Percentiles rank a stretch among this genome's conserved stretches.
Conservation (phyloP, 2,888 invertebrate species). For the Ornithoptera alexandrae region DNA sequence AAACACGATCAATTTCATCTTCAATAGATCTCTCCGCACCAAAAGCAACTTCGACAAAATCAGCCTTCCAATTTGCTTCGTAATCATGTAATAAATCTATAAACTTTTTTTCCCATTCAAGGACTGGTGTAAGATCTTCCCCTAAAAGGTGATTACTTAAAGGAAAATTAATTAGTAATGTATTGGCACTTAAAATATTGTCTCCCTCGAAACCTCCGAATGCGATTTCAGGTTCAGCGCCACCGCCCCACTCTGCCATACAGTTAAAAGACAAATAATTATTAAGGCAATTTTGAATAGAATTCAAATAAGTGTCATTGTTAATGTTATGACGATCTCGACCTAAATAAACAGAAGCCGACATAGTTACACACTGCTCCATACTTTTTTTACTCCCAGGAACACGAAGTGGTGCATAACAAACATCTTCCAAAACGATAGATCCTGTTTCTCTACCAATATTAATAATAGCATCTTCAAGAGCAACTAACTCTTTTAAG, state of each 20-base stretch:
- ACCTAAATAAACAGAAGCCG: constrained; percentile 89
- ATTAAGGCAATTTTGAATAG: constrained; percentile 65
- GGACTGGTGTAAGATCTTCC: constrained; percentile 78
- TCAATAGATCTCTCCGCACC: constrained; percentile 92
- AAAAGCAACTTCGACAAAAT: constrained; percentile 85
- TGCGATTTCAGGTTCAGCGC: constrained; percentile 90
- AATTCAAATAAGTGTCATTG: constrained; percentile 59
- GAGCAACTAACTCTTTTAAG: constrained; percentile 83
- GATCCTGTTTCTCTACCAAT: constrained; percentile 79
- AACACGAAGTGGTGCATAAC: constrained; percentile 89
- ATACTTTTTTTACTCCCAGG: constrained; percentile 78
- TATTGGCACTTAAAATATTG: constrained; percentile 67
- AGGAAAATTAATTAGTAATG: constrained; percentile 88
- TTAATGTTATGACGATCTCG: constrained; percentile 77
- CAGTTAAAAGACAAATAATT: constrained; percentile 78
- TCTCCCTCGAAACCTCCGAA: constrained; percentile 86
- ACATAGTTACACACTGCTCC: constrained; percentile 89
- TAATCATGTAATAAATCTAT: constrained; percentile 83
- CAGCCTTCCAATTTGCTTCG: constrained; percentile 68
- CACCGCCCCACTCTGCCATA: constrained; percentile 92
- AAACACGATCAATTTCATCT: constrained; percentile 93
- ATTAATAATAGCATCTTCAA: constrained; percentile 84
- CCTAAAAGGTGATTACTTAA: constrained; percentile 84
- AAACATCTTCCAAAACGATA: constrained; percentile 81
- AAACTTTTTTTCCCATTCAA: constrained; percentile 89